A percentile compares a stretch with the other conserved stretches of the same genome.
phyloP scores from a whole-genome alignment of 2,113 vertebrate genomes.

The Corythoichthys intestinalis region DNA sequence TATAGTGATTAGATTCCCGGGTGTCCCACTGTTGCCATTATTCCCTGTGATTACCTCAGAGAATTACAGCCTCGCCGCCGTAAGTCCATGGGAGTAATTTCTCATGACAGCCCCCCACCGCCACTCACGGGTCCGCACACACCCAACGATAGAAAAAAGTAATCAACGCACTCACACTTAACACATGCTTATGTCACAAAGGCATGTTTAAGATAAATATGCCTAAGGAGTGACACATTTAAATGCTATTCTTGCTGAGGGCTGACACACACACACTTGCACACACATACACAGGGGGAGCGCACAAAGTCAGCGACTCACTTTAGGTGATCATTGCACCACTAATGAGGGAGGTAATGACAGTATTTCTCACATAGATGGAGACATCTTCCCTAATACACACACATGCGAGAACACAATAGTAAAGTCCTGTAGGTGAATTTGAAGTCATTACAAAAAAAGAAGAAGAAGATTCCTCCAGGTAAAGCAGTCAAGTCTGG shows the following conservation, averaged over 20 bases:
- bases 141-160: slow-evolving; percentile 11
- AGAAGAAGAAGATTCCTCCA: slow-evolving; percentile 23
- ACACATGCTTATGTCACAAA: slow-evolving; percentile 22
- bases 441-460: slow-evolving; percentile 17
- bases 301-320: slow-evolving; percentile 34
- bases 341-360: slow-evolving; percentile 72
- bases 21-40: slow-evolving; percentile 69
- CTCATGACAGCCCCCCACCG: slow-evolving; percentile 62
- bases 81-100: slow-evolving; percentile 68
- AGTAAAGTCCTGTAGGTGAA: slow-evolving; percentile 15
- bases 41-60: slow-evolving; percentile 72
- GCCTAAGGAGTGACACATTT: slow-evolving; percentile 12
- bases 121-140: slow-evolving; percentile 49
- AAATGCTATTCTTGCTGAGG: slow-evolving; percentile 7
- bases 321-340: slow-evolving; percentile 68
- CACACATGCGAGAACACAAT: slow-evolving; percentile 25
- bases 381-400: slow-evolving; percentile 49
- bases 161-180: slow-evolving; percentile 34
- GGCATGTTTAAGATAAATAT: slow-evolving; percentile 21
- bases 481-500: slow-evolving; percentile 48
- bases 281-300: slow-evolving; percentile 1
- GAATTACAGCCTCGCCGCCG: slow-evolving; percentile 68
- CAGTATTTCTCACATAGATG: slow-evolving; percentile 61
- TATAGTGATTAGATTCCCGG: slow-evolving; percentile 71
- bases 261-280: slow-evolving; percentile 5